phyloP scores from a whole-genome alignment of 2,888 invertebrate species.

The Lepidochrysops patricia region DNA sequence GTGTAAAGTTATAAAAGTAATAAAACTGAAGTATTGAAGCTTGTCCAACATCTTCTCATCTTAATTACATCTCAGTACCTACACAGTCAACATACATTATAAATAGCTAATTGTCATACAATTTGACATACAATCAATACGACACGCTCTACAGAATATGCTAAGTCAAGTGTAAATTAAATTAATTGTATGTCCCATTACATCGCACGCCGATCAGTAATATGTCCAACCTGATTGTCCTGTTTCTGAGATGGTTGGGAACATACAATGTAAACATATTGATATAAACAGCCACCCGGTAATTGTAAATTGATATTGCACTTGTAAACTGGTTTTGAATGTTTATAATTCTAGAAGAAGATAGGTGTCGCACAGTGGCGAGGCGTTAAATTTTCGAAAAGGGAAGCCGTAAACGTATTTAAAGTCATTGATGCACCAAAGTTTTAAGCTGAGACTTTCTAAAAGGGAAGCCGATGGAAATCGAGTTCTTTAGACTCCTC shows the following conservation, averaged over 20 bases:
- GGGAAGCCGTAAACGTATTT: too few species aligned
- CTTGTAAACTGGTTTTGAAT: too few species aligned
- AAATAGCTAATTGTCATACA: conserved; percentile 12
- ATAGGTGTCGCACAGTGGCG: too few species aligned
- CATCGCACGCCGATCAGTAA: conserved; percentile 1
- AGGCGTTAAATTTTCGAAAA: too few species aligned
- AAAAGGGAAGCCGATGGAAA: too few species aligned
- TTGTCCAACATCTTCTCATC: too few species aligned
- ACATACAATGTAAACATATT: conserved; percentile 3
- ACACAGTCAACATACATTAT: not conserved
- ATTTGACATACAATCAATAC: conserved; percentile 15
- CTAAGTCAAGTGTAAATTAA: conserved; percentile 12
- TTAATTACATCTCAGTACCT: not conserved
- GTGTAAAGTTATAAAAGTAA: too few species aligned
- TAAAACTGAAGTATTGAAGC: too few species aligned
- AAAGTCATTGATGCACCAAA: too few species aligned
- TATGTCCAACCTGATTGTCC: not conserved
- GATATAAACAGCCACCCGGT: not conserved
- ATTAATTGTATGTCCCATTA: conserved; percentile 14
- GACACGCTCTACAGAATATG: conserved; percentile 5
- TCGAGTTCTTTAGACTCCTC: too few species aligned
- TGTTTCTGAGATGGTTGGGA: conserved; percentile 1
- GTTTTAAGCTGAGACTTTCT: too few species aligned
- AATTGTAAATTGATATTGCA: not conserved
- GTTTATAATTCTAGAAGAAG: too few species aligned